Evolutionary conservation across 2,797 vertebrate genomes (phyloP).

Genomic region (Microctenopoma stevenorrisi): DNA sequence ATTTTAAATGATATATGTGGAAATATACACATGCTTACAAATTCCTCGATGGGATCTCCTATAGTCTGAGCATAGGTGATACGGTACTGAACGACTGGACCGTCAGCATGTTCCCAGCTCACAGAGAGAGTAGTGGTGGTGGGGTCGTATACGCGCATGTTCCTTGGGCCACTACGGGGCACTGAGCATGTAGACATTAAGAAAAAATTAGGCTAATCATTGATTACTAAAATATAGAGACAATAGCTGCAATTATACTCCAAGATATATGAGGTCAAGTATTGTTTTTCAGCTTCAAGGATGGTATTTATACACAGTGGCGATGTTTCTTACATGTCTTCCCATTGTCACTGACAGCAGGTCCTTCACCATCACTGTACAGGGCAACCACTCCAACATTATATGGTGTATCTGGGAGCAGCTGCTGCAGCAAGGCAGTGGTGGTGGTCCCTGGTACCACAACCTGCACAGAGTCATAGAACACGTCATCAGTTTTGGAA

Average conservation of each 20-base stretch:
- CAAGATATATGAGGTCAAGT: background rate
- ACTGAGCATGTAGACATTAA: slow-evolving; percentile 74
- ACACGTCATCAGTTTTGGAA: background rate
- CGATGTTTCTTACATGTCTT: slow-evolving; percentile 88
- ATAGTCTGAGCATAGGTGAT: slow-evolving; percentile 92
- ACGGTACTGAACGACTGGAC: slow-evolving; percentile 93
- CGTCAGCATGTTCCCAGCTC: slow-evolving; percentile 94
- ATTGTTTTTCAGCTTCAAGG: background rate
- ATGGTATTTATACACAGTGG: background rate
- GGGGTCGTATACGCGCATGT: slow-evolving; percentile 91
- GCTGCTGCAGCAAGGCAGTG: slow-evolving; percentile 87
- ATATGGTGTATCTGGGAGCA: slow-evolving; percentile 91
- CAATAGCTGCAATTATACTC: background rate
- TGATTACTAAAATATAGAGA: background rate
- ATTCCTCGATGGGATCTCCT: slow-evolving; percentile 96
- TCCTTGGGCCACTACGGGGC: slow-evolving; percentile 93
- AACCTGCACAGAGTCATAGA: slow-evolving; percentile 76
- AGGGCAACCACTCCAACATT: slow-evolving; percentile 90
- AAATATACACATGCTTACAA: slow-evolving; percentile 82
- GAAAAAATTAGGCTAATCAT: background rate
- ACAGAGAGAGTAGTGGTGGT: slow-evolving; percentile 95
- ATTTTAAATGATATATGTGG: background rate
- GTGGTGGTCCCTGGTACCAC: slow-evolving; percentile 89
- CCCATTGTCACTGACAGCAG: slow-evolving; percentile 83
- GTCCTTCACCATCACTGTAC: slow-evolving; percentile 93